Conservation (phyloP, 2,888 invertebrate genomes). For the Rotaria socialis region DNA sequence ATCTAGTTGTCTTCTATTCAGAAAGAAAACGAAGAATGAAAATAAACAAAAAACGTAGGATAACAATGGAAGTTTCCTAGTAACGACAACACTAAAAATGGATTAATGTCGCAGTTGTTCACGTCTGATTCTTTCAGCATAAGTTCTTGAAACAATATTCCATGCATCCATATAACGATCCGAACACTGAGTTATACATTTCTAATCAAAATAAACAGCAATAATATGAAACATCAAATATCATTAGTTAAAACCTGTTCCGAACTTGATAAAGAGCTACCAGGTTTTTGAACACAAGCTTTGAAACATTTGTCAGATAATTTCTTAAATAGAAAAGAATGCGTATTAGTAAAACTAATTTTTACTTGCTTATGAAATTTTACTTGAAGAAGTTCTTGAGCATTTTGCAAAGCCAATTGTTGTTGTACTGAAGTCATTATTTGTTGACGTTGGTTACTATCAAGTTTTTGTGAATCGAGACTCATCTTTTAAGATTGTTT, state of each 20-base stretch:
- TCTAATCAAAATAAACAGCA: constrained; percentile 65
- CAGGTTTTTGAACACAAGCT: constrained; percentile 85
- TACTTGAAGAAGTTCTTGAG: constrained; percentile 82
- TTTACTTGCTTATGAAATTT: background rate
- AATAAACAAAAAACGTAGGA: background rate
- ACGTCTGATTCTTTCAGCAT: constrained; percentile 75
- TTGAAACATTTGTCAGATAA: constrained; percentile 95
- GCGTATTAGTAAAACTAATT: too few species aligned
- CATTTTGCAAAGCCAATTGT: constrained; percentile 86
- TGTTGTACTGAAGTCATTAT: constrained; percentile 90
- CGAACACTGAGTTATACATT: constrained; percentile 96
- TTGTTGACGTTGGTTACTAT: constrained; percentile 51
- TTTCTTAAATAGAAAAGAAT: constrained; percentile 65
- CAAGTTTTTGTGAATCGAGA: constrained; percentile 45
- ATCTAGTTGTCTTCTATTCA: background rate
- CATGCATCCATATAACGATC: constrained; percentile 94
- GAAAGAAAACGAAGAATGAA: background rate
- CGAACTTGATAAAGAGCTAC: constrained; percentile 77
- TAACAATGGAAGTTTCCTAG: background rate
- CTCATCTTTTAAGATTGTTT: background rate
- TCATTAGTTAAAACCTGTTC: constrained; percentile 67
- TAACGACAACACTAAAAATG: background rate
- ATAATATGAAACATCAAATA: too few species aligned
- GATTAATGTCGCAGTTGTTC: constrained; percentile 61
- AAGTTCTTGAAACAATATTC: constrained; percentile 84